These are phyloP conservation scores for Ctena decussata DNA, from an alignment of 2,888 invertebrate genomes.

Conservation along the genomic window DNA sequence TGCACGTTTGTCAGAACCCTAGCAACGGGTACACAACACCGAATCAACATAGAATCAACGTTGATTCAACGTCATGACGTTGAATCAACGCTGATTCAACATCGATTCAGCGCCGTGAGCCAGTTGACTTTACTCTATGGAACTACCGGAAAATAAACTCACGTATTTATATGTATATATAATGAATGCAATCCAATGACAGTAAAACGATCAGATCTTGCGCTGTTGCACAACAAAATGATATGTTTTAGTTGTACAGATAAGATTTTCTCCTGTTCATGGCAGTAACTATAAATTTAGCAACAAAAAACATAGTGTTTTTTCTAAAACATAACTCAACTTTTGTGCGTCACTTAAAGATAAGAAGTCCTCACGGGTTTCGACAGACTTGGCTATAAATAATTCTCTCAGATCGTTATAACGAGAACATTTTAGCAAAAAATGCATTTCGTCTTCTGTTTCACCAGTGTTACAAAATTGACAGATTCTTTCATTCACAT, in stretches of 20 bases:
- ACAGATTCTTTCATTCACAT: neutral
- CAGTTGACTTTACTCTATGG: too few species aligned
- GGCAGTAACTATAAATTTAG: neutral
- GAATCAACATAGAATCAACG: too few species aligned
- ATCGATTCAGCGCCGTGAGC: too few species aligned
- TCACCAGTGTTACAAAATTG: neutral
- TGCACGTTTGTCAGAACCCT: too few species aligned
- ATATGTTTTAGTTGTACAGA: neutral
- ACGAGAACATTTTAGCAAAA: neutral
- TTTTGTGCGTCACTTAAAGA: neutral
- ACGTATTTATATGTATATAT: too few species aligned
- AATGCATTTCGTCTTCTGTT: neutral
- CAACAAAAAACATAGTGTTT: neutral
- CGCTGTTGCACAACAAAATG: too few species aligned
- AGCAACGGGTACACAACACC: too few species aligned
- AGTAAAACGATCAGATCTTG: too few species aligned
- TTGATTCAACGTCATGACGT: too few species aligned
- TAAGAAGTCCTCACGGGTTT: neutral
- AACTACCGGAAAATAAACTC: too few species aligned
- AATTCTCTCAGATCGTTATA: neutral
- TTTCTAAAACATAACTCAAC: neutral
- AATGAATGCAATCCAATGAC: too few species aligned
- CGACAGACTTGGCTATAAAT: neutral
- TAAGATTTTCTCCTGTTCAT: neutral
- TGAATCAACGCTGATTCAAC: too few species aligned